phyloP scores from a whole-genome alignment of 2,113 vertebrate genomes.

The Entomyzon cyanotis region DNA sequence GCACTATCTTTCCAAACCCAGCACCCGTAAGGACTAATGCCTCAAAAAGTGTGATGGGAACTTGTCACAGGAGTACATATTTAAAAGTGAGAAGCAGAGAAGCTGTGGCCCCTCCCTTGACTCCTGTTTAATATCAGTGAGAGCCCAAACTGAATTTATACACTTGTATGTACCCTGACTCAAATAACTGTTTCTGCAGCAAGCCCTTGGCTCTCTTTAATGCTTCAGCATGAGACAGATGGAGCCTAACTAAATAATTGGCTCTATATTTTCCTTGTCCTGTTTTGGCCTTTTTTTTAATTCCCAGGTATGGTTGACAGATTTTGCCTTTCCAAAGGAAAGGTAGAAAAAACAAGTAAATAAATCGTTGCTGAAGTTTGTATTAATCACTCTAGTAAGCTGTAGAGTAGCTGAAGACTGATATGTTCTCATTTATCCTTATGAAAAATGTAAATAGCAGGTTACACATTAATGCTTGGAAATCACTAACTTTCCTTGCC shows the following conservation, averaged over 20 bases:
- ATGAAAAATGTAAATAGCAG: not conserved
- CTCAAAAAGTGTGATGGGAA: not conserved
- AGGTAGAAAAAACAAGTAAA: not conserved
- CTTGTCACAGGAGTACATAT: not conserved
- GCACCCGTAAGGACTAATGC: not conserved
- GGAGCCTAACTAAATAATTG: not conserved
- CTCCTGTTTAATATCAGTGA: not conserved
- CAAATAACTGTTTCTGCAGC: not conserved
- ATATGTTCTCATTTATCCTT: not conserved
- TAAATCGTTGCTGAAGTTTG: not conserved
- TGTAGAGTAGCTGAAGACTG: not conserved
- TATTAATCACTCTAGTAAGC: not conserved
- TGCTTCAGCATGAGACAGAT: not conserved
- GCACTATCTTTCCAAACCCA: not conserved
- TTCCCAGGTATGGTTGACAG: not conserved
- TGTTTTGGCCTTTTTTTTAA: too few species aligned
- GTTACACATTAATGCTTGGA: not conserved
- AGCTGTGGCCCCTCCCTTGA: not conserved
- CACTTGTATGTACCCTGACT: not conserved
- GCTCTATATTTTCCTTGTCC: not conserved
- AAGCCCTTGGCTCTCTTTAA: not conserved
- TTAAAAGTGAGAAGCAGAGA: not conserved
- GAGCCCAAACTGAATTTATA: not conserved
- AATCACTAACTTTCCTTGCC: not conserved
- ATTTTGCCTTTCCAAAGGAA: not conserved